Evolutionary conservation across 2,888 invertebrate species (phyloP).

Genomic region (Temnothorax unifasciatus): DNA sequence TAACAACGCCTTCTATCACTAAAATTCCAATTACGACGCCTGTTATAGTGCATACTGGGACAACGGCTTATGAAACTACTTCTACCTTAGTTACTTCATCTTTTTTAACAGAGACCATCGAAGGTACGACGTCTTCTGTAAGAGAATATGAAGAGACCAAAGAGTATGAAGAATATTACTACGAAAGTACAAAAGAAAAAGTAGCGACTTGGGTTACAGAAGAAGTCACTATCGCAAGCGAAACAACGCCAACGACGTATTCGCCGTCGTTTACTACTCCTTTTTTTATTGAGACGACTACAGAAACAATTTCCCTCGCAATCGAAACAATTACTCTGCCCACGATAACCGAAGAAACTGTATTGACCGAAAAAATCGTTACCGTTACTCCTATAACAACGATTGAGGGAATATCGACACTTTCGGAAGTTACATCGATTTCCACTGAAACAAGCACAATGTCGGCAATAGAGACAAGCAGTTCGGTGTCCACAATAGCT

Average conservation of each 20-base stretch:
- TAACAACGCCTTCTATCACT: slow-evolving; percentile 1
- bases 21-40: slow-evolving; percentile 6
- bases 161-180: neutral
- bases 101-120: neutral
- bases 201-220: neutral
- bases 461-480: slow-evolving; percentile 19
- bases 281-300: neutral
- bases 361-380: slow-evolving; percentile 1
- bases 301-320: neutral
- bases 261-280: neutral
- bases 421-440: neutral
- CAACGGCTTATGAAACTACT: neutral
- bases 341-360: slow-evolving; percentile 6
- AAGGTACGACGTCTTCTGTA: neutral
- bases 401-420: slow-evolving; percentile 5
- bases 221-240: slow-evolving; percentile 11
- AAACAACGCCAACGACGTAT: slow-evolving; percentile 25
- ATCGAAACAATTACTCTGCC: neutral
- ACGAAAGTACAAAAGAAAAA: slow-evolving; percentile 20
- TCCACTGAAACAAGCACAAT: slow-evolving; percentile 17
- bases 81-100: neutral
- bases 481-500: neutral
- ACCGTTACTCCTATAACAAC: neutral
- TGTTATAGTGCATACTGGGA: neutral
- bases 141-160: neutral